phyloP scores from a whole-genome alignment of 2,113 vertebrate species.

The Taurulus bubalis region DNA sequence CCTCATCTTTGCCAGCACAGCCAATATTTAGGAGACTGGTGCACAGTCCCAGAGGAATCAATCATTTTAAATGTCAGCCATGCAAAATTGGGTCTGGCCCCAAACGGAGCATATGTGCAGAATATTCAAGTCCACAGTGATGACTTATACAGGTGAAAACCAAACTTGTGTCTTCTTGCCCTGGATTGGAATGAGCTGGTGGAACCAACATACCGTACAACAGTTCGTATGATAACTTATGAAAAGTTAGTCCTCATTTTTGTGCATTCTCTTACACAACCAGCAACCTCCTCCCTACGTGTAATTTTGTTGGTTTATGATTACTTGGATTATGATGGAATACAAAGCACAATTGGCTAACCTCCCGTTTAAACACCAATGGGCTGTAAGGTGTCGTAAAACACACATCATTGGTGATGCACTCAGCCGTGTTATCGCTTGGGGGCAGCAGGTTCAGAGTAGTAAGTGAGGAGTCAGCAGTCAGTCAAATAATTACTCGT shows the following conservation, averaged over 20 bases:
- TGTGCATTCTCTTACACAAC: not conserved
- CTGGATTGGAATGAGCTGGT: not conserved
- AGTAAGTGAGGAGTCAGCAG: not conserved
- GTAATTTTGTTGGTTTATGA: no score
- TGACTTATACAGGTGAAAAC: not conserved
- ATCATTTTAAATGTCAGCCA: constrained; percentile 72
- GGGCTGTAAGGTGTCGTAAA: no score
- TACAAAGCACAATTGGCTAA: no score
- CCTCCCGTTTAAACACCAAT: no score
- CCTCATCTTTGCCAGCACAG: constrained; percentile 24
- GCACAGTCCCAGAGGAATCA: constrained; percentile 34
- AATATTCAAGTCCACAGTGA: not conserved
- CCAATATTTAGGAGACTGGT: not conserved
- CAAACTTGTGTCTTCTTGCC: not conserved
- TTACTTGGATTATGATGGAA: no score
- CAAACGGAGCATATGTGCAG: not conserved
- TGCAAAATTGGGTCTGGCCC: constrained; percentile 37
- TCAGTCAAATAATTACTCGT: not conserved
- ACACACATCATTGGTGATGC: no score
- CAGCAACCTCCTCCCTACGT: not conserved
- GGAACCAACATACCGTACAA: not conserved
- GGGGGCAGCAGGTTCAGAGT: not conserved
- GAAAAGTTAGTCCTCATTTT: not conserved
- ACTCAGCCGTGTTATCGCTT: not conserved
- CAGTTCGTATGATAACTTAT: not conserved